phyloP scores from a whole-genome alignment of 2,888 invertebrate genomes.

The Eupithecia tripunctaria region DNA sequence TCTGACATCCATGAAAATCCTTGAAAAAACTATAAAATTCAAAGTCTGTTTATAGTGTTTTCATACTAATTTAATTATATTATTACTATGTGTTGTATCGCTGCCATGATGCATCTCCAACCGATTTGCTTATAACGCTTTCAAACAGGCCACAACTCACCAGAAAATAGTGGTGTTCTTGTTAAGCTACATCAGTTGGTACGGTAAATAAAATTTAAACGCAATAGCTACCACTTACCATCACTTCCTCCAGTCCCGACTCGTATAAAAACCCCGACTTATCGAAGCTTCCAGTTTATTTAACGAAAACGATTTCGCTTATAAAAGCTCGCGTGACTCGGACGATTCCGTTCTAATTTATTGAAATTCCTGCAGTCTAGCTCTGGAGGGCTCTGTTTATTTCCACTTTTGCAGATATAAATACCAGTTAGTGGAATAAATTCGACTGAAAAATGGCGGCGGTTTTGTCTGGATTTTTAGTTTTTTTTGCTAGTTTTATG shows the following conservation, averaged over 20 bases:
- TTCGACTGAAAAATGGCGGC: slow-evolving; percentile 25
- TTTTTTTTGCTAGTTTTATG: not conserved
- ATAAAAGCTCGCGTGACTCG: slow-evolving; percentile 45
- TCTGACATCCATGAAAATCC: no score
- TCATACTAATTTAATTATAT: no score
- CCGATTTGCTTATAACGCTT: no score
- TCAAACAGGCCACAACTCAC: no score
- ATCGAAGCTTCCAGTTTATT: slow-evolving; percentile 35
- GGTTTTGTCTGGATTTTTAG: slow-evolving; percentile 20
- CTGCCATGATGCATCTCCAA: no score
- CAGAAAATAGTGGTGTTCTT: no score
- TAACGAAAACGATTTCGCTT: slow-evolving; percentile 39
- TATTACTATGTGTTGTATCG: no score
- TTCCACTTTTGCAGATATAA: slow-evolving; percentile 33
- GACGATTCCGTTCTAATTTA: slow-evolving; percentile 43
- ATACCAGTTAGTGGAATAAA: slow-evolving; percentile 31
- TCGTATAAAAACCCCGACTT: slow-evolving; percentile 12
- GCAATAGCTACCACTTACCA: not conserved
- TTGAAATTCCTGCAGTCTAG: slow-evolving; percentile 46
- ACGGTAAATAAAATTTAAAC: not conserved
- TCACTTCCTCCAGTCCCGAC: not conserved
- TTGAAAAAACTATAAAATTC: no score
- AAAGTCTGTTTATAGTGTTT: no score
- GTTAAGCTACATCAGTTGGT: not conserved
- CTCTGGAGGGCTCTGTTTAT: slow-evolving; percentile 43